phyloP scores from a whole-genome alignment of 2,888 invertebrate species.

The Ptychoptera contaminata region DNA sequence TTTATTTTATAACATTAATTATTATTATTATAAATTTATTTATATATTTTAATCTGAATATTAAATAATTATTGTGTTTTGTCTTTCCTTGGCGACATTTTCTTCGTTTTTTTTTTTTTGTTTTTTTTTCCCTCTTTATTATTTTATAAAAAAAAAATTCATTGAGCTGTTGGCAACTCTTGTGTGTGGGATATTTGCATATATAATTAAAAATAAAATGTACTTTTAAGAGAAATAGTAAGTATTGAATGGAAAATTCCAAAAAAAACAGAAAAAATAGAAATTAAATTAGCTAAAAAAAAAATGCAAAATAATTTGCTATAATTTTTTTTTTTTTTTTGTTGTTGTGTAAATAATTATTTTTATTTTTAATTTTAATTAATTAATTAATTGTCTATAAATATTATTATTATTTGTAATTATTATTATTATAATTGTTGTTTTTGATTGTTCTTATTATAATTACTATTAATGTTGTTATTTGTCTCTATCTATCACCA shows the following conservation, averaged over 20 bases:
- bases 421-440: no score
- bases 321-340: no score
- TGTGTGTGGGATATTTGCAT: background rate
- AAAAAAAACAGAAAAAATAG: background rate
- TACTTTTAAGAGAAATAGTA: conserved; percentile 1
- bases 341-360: no score
- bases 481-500: no score
- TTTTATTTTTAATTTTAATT: no score
- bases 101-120: background rate
- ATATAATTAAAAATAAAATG: conserved; percentile 1
- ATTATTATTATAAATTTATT: conserved; percentile 2
- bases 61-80: conserved; percentile 32
- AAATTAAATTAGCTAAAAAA: no score
- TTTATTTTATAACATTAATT: background rate
- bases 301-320: no score
- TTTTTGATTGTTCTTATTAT: no score
- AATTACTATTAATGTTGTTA: no score
- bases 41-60: background rate
- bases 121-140: conserved; percentile 4
- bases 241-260: conserved; percentile 3
- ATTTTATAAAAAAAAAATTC: conserved; percentile 24
- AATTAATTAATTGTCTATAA: no score
- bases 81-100: conserved; percentile 33
- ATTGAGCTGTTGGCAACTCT: conserved; percentile 6
- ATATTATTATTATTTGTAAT: no score